A percentile compares a stretch with the other conserved stretches of the same genome.
Evolutionary conservation across 2,888 invertebrate genomes (phyloP).

Genomic region (Crepidodera aurea): DNA sequence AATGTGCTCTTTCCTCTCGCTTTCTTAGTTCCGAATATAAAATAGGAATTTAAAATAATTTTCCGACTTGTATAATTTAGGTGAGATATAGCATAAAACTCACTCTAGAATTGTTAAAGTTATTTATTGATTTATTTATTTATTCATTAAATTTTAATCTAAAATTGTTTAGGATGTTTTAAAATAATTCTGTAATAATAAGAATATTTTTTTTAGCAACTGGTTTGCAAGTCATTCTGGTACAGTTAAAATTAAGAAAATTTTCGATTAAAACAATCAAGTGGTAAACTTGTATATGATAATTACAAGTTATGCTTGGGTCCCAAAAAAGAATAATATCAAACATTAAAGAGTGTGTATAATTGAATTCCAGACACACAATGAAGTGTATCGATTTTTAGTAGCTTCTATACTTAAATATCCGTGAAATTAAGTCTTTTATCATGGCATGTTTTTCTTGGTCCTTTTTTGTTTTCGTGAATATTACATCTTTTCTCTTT

Average conservation of each 20-base stretch:
- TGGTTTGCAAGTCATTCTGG: too few species aligned
- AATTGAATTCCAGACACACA: conserved; percentile 55
- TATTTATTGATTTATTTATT: too few species aligned
- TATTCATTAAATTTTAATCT: too few species aligned
- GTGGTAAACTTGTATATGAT: background rate
- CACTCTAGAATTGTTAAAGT: too few species aligned
- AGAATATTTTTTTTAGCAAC: too few species aligned
- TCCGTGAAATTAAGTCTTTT: conserved; percentile 60
- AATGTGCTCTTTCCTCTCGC: conserved; percentile 2
- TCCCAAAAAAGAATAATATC: conserved; percentile 39
- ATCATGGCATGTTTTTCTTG: conserved; percentile 51
- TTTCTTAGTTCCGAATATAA: too few species aligned
- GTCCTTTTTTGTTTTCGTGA: conserved; percentile 49
- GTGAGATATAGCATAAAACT: too few species aligned
- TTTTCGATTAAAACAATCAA: background rate
- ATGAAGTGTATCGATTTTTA: conserved; percentile 49
- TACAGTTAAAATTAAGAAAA: background rate
- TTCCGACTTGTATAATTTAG: too few species aligned
- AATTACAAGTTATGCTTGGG: background rate
- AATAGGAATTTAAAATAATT: too few species aligned
- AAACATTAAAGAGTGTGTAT: conserved; percentile 52
- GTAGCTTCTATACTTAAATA: conserved; percentile 54
- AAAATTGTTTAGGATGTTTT: too few species aligned
- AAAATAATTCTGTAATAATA: too few species aligned
- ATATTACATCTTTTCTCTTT: conserved; percentile 48